Evolutionary conservation across 23 tunicate genomes (phyloP).

Genomic region (Oikopleura dioica): DNA sequence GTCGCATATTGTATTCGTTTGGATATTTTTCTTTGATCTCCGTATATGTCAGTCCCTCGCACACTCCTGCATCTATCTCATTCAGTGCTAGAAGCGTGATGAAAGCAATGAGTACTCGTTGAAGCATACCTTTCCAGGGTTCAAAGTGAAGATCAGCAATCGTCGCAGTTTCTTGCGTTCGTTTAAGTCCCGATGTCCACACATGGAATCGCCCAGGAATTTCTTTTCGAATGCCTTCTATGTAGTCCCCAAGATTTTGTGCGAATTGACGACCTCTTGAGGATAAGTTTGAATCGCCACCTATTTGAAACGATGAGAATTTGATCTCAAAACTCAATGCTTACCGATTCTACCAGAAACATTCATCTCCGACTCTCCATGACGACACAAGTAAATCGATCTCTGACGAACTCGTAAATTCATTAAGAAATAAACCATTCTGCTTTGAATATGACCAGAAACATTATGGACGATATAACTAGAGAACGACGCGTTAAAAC

Average conservation of each 20-base stretch:
- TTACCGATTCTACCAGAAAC: slow-evolving; percentile 46
- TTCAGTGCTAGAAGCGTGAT: not conserved
- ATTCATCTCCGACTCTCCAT: slow-evolving; percentile 91
- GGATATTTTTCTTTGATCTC: slow-evolving; percentile 79
- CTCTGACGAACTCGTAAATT: slow-evolving; percentile 65
- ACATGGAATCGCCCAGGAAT: slow-evolving; percentile 35
- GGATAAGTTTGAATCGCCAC: slow-evolving; percentile 57
- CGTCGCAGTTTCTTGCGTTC: slow-evolving; percentile 48
- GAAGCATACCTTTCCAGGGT: slow-evolving; percentile 66
- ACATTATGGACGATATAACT: slow-evolving; percentile 43
- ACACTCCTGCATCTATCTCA: slow-evolving; percentile 33
- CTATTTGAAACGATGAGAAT: too few species aligned
- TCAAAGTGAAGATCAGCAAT: slow-evolving; percentile 27
- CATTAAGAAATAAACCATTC: slow-evolving; percentile 85
- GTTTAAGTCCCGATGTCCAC: slow-evolving; percentile 77
- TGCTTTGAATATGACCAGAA: slow-evolving; percentile 69
- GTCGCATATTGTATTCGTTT: slow-evolving; percentile 64
- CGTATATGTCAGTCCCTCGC: slow-evolving; percentile 79
- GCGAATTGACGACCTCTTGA: slow-evolving; percentile 45
- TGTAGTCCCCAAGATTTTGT: slow-evolving; percentile 29
- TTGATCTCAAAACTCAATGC: too few species aligned
- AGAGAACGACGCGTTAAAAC: not conserved
- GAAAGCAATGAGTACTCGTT: slow-evolving; percentile 14
- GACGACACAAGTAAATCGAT: slow-evolving; percentile 37
- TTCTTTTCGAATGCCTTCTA: slow-evolving; percentile 41